Conservation (phyloP, 1,140 invertebrate genomes). For the Nasonia vitripennis region DNA sequence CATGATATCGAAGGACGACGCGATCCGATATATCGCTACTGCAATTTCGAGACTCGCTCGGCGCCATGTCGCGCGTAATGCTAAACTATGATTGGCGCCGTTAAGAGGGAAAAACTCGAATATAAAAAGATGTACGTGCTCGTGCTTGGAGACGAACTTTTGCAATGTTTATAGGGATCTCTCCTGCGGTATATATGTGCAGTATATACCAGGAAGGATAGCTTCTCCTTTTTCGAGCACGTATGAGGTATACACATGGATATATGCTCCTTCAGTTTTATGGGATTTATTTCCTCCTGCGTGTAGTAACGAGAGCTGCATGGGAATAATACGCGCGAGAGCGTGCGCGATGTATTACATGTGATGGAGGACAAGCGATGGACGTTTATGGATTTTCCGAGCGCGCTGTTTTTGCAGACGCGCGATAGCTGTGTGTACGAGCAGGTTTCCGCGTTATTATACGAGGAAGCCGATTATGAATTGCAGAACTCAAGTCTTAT, state of each 20-base stretch:
- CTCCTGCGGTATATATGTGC: too few relatives aligned
- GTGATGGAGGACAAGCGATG: not conserved
- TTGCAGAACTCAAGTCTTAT: not conserved
- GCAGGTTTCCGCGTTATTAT: not conserved
- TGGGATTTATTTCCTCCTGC: constrained; percentile 27
- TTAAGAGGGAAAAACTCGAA: not conserved
- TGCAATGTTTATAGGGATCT: constrained; percentile 20
- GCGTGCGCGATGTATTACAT: not conserved
- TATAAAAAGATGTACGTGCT: not conserved
- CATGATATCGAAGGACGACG: not conserved
- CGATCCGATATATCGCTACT: not conserved
- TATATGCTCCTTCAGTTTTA: not conserved
- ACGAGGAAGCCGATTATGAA: not conserved
- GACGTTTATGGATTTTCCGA: not conserved
- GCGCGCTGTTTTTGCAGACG: not conserved
- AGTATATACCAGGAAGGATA: not conserved
- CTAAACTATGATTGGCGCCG: constrained; percentile 29
- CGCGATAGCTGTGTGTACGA: too few relatives aligned
- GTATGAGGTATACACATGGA: too few relatives aligned
- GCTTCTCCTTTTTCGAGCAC: not conserved
- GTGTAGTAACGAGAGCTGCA: not conserved
- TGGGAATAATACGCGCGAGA: not conserved
- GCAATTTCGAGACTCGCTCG: not conserved
- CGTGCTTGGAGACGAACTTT: not conserved
- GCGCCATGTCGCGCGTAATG: constrained; percentile 36